Conservation (phyloP, 1,140 invertebrate species). For the Drosophila seguyi region DNA sequence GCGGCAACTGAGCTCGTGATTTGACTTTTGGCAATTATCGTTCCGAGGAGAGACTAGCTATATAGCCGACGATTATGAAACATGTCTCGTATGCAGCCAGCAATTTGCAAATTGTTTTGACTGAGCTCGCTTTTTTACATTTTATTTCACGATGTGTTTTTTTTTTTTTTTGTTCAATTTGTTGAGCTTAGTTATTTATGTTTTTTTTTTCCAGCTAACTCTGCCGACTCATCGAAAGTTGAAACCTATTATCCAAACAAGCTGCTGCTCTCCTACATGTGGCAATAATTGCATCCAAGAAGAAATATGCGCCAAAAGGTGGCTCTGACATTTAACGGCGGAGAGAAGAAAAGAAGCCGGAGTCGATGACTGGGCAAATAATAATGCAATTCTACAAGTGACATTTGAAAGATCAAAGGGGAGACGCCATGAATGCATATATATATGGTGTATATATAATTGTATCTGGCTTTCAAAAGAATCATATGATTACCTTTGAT, state of each 20-base stretch:
- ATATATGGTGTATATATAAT: constrained; percentile 22
- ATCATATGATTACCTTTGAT: constrained; percentile 15
- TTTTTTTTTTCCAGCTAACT: constrained; percentile 16
- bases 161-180: neutral
- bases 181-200: neutral
- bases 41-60: constrained; percentile 13
- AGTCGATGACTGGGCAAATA: constrained; percentile 34
- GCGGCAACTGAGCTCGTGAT: constrained; percentile 26
- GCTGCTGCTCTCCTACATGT: constrained; percentile 3
- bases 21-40: constrained; percentile 55
- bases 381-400: constrained; percentile 33
- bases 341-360: constrained; percentile 10
- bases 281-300: constrained; percentile 22
- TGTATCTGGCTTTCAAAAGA: constrained; percentile 1
- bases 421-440: constrained; percentile 4
- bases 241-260: constrained; percentile 36
- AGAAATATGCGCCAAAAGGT: neutral
- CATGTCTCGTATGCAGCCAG: constrained; percentile 41
- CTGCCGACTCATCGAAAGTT: constrained; percentile 45
- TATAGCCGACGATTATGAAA: constrained; percentile 35
- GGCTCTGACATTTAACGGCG: constrained; percentile 30
- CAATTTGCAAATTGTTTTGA: constrained; percentile 51
- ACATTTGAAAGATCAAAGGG: constrained; percentile 33
- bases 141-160: constrained; percentile 24
- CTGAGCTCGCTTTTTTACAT: constrained; percentile 34